phyloP scores from a whole-genome alignment of 2,797 vertebrate genomes.

The Platyrinchus mystaceus region DNA sequence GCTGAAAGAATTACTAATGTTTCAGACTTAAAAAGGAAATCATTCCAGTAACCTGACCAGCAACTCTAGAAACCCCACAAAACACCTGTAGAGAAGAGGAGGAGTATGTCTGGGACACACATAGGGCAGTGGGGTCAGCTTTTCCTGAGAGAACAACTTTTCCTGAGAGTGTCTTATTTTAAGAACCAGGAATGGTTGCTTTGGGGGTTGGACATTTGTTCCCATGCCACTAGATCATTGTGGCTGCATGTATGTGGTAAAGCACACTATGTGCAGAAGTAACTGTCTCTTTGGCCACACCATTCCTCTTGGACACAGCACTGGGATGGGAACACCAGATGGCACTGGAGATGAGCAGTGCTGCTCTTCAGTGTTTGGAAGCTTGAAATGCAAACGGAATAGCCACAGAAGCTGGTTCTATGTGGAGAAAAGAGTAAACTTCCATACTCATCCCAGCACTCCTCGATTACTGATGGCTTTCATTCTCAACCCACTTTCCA shows the following conservation, averaged over 20 bases:
- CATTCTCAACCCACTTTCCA: background rate
- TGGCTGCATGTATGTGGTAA: background rate
- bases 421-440: background rate
- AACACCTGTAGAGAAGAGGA: background rate
- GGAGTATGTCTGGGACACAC: background rate
- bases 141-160: background rate
- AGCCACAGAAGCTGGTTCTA: background rate
- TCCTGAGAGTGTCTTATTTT: background rate
- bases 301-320: fast-evolving
- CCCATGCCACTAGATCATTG: fast-evolving
- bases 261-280: background rate
- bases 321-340: background rate
- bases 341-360: fast-evolving
- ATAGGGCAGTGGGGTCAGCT: background rate
- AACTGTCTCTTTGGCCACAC: background rate
- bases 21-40: background rate
- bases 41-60: background rate
- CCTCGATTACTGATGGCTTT: background rate
- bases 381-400: background rate
- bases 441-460: background rate
- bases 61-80: background rate
- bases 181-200: background rate
- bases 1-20: background rate
- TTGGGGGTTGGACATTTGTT: background rate
- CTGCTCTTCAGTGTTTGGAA: background rate